Percentiles rank a stretch among this genome's conserved stretches.
Conservation (phyloP, 1,140 invertebrate species). For the Schlechtendalia chinensis region DNA sequence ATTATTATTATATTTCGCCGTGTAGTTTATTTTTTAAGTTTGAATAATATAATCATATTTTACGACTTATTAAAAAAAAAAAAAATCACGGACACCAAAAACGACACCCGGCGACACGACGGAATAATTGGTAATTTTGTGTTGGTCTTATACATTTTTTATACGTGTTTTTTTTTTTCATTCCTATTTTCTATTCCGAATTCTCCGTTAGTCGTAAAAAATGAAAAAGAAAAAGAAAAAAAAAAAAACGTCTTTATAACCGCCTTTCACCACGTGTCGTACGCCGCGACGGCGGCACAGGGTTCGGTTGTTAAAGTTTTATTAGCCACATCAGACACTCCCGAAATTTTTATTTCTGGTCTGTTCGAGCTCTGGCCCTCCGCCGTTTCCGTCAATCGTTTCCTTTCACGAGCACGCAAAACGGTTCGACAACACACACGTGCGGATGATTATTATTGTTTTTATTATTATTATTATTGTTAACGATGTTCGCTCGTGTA, state of each 20-base stretch:
- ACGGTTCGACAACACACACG: background rate
- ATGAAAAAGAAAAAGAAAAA: too few relatives aligned
- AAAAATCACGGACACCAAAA: constrained; percentile 39
- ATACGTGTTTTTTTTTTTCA: background rate
- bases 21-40: constrained; percentile 18
- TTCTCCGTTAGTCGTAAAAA: background rate
- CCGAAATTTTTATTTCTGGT: constrained; percentile 37
- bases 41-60: constrained; percentile 44
- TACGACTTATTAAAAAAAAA: constrained; percentile 49
- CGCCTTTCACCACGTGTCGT: constrained; percentile 16
- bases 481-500: too few relatives aligned
- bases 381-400: background rate
- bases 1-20: background rate
- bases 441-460: background rate
- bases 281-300: background rate
- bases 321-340: constrained; percentile 41
- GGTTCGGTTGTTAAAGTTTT: constrained; percentile 43
- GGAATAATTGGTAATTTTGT: constrained; percentile 31
- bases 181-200: background rate
- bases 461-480: background rate
- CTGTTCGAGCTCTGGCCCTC: background rate
- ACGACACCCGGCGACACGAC: constrained; percentile 33
- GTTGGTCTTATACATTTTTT: background rate
- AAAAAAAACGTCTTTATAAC: constrained; percentile 22
- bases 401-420: background rate